phyloP scores from a whole-genome alignment of 2,113 vertebrate species.

The Chiloscyllium plagiosum region DNA sequence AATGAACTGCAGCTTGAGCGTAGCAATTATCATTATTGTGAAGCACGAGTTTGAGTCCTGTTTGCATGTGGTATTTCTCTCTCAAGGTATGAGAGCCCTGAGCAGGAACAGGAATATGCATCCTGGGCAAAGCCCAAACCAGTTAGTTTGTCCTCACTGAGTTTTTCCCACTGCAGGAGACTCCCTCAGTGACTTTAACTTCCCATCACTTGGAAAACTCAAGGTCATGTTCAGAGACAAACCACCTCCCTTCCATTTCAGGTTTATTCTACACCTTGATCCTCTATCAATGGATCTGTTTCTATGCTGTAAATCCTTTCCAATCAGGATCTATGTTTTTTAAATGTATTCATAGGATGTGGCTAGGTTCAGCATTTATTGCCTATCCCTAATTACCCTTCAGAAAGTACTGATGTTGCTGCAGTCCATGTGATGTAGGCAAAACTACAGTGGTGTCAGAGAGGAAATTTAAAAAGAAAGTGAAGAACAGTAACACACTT shows the following conservation, averaged over 20 bases:
- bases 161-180: not conserved
- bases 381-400: no score
- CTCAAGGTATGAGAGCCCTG: no score
- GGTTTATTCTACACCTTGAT: not conserved
- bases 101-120: not conserved
- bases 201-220: not conserved
- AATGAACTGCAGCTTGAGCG: not conserved
- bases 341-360: no score
- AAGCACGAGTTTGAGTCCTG: not conserved
- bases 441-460: no score
- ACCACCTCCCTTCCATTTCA: not conserved
- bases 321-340: no score
- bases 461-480: no score
- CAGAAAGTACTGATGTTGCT: no score
- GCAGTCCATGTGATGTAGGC: no score
- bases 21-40: not conserved
- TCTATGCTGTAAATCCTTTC: not conserved
- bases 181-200: not conserved
- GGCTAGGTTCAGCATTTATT: no score
- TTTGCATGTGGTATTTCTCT: not conserved
- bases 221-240: not conserved
- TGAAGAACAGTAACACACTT: no score
- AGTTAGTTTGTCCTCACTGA: not conserved
- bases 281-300: not conserved
- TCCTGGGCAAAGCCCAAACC: not conserved